Evolutionary conservation across 1,140 invertebrate genomes (phyloP).

Genomic region (Mya arenaria): DNA sequence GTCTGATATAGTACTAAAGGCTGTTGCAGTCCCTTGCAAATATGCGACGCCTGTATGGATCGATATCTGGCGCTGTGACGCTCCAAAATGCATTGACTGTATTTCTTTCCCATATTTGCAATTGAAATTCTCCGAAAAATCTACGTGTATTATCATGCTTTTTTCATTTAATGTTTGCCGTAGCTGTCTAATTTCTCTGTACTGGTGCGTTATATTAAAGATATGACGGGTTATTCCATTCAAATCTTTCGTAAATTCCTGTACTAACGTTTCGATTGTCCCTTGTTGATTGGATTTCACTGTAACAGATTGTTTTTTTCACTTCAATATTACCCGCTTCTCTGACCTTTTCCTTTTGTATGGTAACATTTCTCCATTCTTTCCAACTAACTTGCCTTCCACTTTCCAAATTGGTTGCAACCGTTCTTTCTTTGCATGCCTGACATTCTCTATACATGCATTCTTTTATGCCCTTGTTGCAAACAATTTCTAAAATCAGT

Average conservation of each 20-base stretch:
- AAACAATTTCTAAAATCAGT: neutral
- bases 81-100: conserved; percentile 24
- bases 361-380: neutral
- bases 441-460: conserved; percentile 5
- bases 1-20: conserved; percentile 10
- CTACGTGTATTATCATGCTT: neutral
- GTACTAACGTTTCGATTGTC: conserved; percentile 8
- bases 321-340: neutral
- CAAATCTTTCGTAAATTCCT: neutral
- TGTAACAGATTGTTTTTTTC: neutral
- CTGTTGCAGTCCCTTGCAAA: neutral
- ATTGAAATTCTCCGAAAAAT: conserved; percentile 34
- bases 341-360: neutral
- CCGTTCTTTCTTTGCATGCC: neutral
- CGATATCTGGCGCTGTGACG: conserved; percentile 21
- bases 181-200: neutral
- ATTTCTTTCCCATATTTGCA: conserved; percentile 34
- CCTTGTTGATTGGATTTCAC: conserved; percentile 5
- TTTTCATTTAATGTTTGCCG: neutral
- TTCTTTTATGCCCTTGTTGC: neutral
- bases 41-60: conserved; percentile 37
- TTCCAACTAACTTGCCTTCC: neutral
- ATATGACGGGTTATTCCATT: neutral
- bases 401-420: neutral
- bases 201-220: conserved; percentile 7